A percentile compares a stretch with the other conserved stretches of the same genome.
Conservation (phyloP, 2,797 vertebrate genomes). For the Meriones psammophilus region DNA sequence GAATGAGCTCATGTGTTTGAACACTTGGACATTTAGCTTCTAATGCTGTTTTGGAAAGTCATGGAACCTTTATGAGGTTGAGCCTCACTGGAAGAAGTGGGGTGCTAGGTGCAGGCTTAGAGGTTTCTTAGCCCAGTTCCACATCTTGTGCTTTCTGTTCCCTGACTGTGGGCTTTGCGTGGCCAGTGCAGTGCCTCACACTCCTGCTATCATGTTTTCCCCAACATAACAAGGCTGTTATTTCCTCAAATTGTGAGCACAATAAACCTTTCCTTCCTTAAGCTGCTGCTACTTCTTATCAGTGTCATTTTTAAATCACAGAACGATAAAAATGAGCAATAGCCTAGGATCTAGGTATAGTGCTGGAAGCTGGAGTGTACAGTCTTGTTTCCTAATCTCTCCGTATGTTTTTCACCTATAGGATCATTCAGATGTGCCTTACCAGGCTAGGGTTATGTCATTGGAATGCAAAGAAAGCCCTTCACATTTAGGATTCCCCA, state of each 20-base stretch:
- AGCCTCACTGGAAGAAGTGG: constrained; percentile 7
- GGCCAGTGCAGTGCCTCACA: no score
- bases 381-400: neutral
- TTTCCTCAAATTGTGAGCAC: neutral
- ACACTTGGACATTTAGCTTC: neutral
- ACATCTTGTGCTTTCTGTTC: neutral
- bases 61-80: neutral
- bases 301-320: neutral
- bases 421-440: neutral
- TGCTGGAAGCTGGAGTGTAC: neutral
- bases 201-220: neutral
- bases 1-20: neutral
- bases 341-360: neutral
- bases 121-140: neutral
- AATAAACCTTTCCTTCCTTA: neutral
- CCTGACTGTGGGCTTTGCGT: neutral
- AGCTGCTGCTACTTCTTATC: neutral
- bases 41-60: neutral
- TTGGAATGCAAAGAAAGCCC: neutral
- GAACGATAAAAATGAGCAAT: neutral
- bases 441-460: neutral
- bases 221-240: neutral
- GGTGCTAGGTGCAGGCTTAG: neutral
- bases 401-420: neutral
- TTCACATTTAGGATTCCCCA: no score